Conservation (phyloP, 1,140 invertebrate genomes). For the Habropoda laboriosa region DNA sequence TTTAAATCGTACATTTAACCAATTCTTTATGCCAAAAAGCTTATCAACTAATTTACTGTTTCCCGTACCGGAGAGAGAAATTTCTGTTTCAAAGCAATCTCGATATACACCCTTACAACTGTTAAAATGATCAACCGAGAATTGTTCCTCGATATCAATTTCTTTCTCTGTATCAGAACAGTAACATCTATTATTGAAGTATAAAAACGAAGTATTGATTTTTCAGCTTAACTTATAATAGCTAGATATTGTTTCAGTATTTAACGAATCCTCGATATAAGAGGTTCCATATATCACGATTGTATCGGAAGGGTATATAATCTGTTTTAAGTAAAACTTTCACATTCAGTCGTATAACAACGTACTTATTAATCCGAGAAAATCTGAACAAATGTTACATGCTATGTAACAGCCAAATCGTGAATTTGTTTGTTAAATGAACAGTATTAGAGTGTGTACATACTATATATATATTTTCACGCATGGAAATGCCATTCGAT, state of each 20-base stretch:
- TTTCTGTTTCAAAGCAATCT: not conserved
- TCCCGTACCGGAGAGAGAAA: conserved; percentile 27
- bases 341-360: not conserved
- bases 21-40: not conserved
- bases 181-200: no score
- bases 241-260: conserved; percentile 32
- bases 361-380: not conserved
- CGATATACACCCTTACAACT: not conserved
- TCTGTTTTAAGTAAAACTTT: not conserved
- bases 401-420: not conserved
- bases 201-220: conserved; percentile 1
- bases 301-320: not conserved
- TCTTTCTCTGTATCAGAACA: conserved; percentile 28
- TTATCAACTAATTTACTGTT: conserved; percentile 14
- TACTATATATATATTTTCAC: not conserved
- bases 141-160: not conserved
- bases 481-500: not conserved
- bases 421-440: not conserved
- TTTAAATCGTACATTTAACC: not conserved
- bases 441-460: no score
- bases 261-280: not conserved
- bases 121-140: no score
- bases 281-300: not conserved
- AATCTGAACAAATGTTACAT: not conserved
- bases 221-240: conserved; percentile 47